phyloP scores from a whole-genome alignment of 2,888 invertebrate species.

The Apocheima hispidaria region DNA sequence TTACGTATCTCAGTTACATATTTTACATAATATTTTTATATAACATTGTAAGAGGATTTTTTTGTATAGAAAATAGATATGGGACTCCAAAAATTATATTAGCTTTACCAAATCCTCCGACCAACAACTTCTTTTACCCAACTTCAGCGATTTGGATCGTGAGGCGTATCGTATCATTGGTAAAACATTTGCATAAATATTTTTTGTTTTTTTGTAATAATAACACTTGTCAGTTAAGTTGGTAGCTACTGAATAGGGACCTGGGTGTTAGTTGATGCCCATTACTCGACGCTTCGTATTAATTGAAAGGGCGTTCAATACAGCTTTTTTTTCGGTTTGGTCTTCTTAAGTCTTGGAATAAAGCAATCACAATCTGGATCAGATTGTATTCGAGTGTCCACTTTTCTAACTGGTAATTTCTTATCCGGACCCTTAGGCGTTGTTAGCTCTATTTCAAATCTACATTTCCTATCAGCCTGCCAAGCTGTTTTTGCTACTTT shows the following conservation, averaged over 20 bases:
- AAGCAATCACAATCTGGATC: conserved; percentile 74
- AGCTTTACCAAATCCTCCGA: too few species aligned
- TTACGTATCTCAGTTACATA: too few species aligned
- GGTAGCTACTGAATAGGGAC: neutral
- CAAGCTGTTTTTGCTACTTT: conserved; percentile 89
- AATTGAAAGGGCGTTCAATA: conserved; percentile 18
- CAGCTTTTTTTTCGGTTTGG: conserved; percentile 55
- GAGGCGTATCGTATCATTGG: too few species aligned
- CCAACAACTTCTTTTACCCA: too few species aligned
- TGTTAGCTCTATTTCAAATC: conserved; percentile 88
- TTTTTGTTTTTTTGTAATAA: too few species aligned
- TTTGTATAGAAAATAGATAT: too few species aligned
- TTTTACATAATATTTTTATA: too few species aligned
- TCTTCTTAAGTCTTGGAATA: conserved; percentile 57
- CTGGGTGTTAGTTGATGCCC: neutral
- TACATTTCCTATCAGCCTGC: conserved; percentile 87
- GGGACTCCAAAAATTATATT: too few species aligned
- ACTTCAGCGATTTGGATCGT: too few species aligned
- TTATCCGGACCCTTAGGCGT: conserved; percentile 88
- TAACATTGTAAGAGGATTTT: too few species aligned
- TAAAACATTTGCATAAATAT: too few species aligned
- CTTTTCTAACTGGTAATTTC: conserved; percentile 78
- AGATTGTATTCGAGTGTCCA: conserved; percentile 67
- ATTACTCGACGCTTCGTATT: neutral
- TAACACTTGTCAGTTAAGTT: too few species aligned